Conservation (phyloP, 2,888 invertebrate species). For the Tetragnatha montana region DNA sequence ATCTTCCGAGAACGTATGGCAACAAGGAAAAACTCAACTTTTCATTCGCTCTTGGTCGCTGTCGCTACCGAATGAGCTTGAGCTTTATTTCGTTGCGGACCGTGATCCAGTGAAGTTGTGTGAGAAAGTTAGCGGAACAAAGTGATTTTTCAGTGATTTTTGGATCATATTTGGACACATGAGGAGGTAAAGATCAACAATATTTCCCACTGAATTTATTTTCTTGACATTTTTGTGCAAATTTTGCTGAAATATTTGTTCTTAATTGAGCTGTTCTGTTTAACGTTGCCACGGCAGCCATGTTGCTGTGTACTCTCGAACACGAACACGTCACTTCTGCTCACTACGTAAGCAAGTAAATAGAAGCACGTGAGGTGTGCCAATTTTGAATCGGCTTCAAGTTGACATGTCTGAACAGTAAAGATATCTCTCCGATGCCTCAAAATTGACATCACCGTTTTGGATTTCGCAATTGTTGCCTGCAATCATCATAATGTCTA, state of each 20-base stretch:
- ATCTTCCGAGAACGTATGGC: background rate
- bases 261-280: background rate
- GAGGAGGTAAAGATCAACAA: background rate
- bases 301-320: conserved; percentile 57
- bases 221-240: background rate
- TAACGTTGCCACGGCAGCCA: conserved; percentile 52
- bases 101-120: background rate
- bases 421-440: no score
- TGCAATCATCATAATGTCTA: no score
- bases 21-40: background rate
- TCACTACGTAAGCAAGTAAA: conserved; percentile 52
- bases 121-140: background rate
- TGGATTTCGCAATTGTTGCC: no score
- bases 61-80: background rate
- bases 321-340: conserved; percentile 24
- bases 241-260: background rate
- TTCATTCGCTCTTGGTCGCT: background rate
- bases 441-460: no score
- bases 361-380: conserved; percentile 67
- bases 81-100: background rate
- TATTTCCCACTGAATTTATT: background rate
- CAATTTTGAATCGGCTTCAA: conserved; percentile 31
- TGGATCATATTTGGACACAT: background rate
- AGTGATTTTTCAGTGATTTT: background rate
- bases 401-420: no score